These are phyloP conservation scores for Microcebus murinus DNA, from an alignment of 2,113 vertebrate genomes.

Conservation along the genomic window DNA sequence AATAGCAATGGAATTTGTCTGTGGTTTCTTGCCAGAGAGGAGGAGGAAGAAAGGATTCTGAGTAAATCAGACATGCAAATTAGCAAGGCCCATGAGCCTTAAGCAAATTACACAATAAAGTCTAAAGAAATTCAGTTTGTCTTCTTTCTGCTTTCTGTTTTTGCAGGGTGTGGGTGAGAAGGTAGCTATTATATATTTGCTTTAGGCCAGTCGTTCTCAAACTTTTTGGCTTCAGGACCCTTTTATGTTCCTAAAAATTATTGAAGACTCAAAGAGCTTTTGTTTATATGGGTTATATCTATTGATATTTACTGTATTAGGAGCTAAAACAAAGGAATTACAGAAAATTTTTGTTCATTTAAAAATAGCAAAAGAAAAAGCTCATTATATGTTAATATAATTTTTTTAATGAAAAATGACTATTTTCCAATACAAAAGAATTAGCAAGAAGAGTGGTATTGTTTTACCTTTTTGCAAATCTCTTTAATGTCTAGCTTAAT, in stretches of 20 bases:
- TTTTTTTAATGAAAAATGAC: not conserved
- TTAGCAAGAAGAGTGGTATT: not conserved
- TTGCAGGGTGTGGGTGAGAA: not conserved
- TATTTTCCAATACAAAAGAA: not conserved
- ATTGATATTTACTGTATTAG: not conserved
- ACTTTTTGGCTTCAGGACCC: not conserved
- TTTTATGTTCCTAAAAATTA: conserved; percentile 13
- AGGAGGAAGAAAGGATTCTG: conserved; percentile 69
- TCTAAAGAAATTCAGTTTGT: conserved; percentile 59
- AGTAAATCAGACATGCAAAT: conserved; percentile 78
- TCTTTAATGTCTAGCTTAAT: not conserved
- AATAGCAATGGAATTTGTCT: conserved; percentile 72
- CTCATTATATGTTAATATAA: not conserved
- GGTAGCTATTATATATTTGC: conserved; percentile 26
- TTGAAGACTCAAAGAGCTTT: not conserved
- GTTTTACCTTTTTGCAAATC: not conserved
- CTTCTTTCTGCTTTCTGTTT: conserved; percentile 46
- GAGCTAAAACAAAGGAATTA: not conserved
- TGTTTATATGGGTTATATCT: not conserved
- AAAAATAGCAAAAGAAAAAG: not conserved
- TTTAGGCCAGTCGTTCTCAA: conserved; percentile 25
- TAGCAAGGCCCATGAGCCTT: conserved; percentile 66
- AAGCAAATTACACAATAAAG: conserved; percentile 57
- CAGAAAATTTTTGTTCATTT: conserved; percentile 1
- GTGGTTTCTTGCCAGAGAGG: conserved; percentile 70